A percentile compares a stretch with the other conserved stretches of the same genome.
Evolutionary conservation across 1,140 invertebrate species (phyloP).

Genomic region (Meloidogyne chitwoodi): DNA sequence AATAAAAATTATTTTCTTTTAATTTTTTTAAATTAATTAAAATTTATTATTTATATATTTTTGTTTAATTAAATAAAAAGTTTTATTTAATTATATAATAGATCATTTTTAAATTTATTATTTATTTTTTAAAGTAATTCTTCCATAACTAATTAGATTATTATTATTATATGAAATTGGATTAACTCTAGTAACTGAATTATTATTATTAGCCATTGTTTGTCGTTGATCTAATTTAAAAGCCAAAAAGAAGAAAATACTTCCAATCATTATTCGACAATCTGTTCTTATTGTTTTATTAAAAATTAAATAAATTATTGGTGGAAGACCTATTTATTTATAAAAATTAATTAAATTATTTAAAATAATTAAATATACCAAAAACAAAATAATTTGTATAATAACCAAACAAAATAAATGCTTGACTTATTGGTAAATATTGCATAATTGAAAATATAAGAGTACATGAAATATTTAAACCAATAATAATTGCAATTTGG

Average conservation of each 20-base stretch:
- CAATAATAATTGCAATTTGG: slow-evolving; percentile 9
- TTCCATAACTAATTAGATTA: no score
- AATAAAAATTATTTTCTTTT: no score
- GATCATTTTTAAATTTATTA: no score
- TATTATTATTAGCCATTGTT: neutral
- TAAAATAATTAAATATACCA: neutral
- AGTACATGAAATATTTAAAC: neutral
- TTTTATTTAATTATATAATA: no score
- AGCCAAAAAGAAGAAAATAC: neutral
- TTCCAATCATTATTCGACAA: slow-evolving; percentile 1
- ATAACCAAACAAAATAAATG: neutral
- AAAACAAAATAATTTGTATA: neutral
- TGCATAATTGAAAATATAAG: neutral
- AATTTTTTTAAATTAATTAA: no score
- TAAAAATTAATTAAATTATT: neutral
- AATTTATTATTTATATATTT: no score
- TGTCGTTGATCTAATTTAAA: neutral
- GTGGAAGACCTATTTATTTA: neutral
- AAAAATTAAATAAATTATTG: neutral
- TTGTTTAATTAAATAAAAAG: no score
- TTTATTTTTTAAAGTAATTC: neutral
- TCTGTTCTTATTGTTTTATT: neutral
- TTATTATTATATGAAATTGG: neutral
- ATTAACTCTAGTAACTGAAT: neutral
- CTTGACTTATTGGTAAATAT: neutral